Percentiles rank a stretch among this genome's conserved stretches.
phyloP scores from a whole-genome alignment of 2,113 vertebrate species.

The Cyanoliseus patagonus region DNA sequence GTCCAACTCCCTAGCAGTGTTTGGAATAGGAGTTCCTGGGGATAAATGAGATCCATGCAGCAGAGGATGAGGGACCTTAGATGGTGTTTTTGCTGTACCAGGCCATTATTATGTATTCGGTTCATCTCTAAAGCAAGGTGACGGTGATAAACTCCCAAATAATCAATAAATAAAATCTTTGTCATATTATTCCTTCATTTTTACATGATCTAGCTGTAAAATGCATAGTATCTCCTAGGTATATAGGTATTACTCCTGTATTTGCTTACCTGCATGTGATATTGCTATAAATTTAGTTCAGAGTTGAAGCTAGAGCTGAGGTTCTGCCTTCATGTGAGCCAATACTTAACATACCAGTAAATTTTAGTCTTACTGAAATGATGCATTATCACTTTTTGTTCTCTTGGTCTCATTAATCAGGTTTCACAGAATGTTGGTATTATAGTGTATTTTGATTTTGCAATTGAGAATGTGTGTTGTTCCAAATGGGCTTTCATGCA shows the following conservation, averaged over 20 bases:
- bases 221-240: too few relatives aligned
- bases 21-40: not conserved
- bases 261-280: not conserved
- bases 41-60: fast-evolving
- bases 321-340: not conserved
- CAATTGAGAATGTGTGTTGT: fast-evolving
- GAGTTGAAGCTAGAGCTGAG: not conserved
- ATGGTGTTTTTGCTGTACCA: not conserved
- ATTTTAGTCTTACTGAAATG: not conserved
- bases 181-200: not conserved
- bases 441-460: not conserved
- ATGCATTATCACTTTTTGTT: fast-evolving
- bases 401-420: not conserved
- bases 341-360: fast-evolving
- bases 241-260: not conserved
- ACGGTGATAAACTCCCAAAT: not conserved
- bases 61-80: not conserved
- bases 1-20: not conserved
- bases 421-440: not conserved
- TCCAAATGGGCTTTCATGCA: not conserved
- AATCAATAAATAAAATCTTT: not conserved
- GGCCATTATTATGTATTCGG: fast-evolving
- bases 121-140: not conserved
- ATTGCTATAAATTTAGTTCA: not conserved
- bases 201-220: not conserved